A percentile compares a stretch with the other conserved stretches of the same genome.
Evolutionary conservation across 1,140 invertebrate genomes (phyloP).

Genomic region (Drosophila novamexicana): DNA sequence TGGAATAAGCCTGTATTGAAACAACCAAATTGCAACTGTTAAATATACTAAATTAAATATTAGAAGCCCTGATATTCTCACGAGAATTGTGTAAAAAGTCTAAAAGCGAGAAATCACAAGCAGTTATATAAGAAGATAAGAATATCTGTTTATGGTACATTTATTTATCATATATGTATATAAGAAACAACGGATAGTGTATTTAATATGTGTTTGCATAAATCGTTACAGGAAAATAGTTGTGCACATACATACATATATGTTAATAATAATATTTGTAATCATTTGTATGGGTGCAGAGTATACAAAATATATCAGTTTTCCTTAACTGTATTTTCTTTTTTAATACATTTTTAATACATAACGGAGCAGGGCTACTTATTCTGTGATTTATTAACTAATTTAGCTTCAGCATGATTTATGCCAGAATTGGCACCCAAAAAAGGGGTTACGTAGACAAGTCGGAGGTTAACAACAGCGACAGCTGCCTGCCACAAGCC

Average conservation of each 20-base stretch:
- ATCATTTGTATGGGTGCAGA: no score
- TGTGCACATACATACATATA: neutral
- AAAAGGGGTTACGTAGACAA: slow-evolving; percentile 3
- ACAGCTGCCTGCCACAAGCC: slow-evolving; percentile 12
- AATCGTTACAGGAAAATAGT: neutral
- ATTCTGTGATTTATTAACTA: slow-evolving; percentile 71
- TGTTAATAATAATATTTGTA: no score
- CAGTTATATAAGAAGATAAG: neutral
- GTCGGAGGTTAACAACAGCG: slow-evolving; percentile 19
- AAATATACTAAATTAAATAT: slow-evolving; percentile 39
- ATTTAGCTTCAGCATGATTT: slow-evolving; percentile 71
- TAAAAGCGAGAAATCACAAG: neutral
- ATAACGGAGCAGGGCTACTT: slow-evolving; percentile 4
- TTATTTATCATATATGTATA: no score
- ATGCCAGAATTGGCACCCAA: slow-evolving; percentile 17
- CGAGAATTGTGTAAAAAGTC: neutral
- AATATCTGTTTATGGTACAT: no score
- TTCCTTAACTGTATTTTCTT: neutral
- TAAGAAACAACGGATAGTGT: no score
- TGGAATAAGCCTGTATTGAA: slow-evolving; percentile 37
- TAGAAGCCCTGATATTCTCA: slow-evolving; percentile 10
- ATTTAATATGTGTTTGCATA: no score
- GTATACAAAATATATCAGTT: no score
- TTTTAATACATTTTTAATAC: neutral
- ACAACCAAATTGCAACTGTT: slow-evolving; percentile 22